Evolutionary conservation across 35 echinoderm and acorn worm species (phyloP), one percentile per base, ranked within the genome.

Genomic region (Eucidaris tribuloides): DNA sequence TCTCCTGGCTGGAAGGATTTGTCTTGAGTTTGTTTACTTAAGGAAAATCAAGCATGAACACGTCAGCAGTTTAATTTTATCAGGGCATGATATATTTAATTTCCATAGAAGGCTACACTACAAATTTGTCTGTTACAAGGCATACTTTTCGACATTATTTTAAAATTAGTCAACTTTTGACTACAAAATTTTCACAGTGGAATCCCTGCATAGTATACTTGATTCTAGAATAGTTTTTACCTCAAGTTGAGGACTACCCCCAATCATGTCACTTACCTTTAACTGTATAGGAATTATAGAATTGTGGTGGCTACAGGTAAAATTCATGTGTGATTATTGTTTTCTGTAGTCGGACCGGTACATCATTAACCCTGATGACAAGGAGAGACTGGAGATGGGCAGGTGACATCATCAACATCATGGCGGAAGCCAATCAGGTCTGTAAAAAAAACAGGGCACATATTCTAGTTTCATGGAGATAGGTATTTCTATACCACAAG

Each of bases 381-480:
- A 38, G 87, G n/a, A 86, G 84, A 37, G 96, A 99, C 77, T 93
- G 96, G 91, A 31, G 87, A 19, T 99, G 86, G 86, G 96, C 96
- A 41, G 96, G 78, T 57, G 90, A 93, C 37, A 92, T 99, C 31
- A 90, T 99, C 44, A 77, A 80, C 36, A 99, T 99, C 34, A 92
- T 99, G 90, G 80, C 86, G 77, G 96, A 99, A 71, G 96, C 96
- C 35, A 71, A 83, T 9, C 96, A 99, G 96, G 96, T 99, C 48
- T 52, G 9, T 11, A 52, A 11, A 28, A 72, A 42, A 19, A 15
- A 66, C 38, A 18, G 2, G 1, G 15, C 23, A 9, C 15, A 36
- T 62, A 30, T 58, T 33, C 57, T 62, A 19, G 4, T 19, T 62
- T 62, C 18, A 3, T 17, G 2, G 2, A 30, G n/a, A 4, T 34